phyloP scores from a whole-genome alignment of 2,888 invertebrate genomes.

The Empis stercorea region DNA sequence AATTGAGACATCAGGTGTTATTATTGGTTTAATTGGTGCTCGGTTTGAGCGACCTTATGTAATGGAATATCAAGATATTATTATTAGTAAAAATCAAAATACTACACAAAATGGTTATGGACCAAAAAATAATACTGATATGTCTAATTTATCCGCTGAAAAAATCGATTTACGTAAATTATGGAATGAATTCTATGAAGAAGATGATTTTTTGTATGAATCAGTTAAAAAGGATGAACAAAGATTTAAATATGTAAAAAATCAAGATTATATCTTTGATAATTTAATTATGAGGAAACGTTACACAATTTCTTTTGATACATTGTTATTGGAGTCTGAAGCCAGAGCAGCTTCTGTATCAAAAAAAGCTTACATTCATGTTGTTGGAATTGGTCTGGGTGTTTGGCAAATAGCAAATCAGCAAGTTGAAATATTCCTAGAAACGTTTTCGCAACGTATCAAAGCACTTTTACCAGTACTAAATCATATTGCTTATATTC shows the following conservation, averaged over 20 bases:
- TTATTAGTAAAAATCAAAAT: slow-evolving; percentile 40
- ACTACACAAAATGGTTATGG: slow-evolving; percentile 39
- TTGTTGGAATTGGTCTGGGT: slow-evolving; percentile 55
- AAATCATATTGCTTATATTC: slow-evolving; percentile 45
- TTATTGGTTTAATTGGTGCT: slow-evolving; percentile 38
- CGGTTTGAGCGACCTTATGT: slow-evolving; percentile 36
- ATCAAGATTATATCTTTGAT: slow-evolving; percentile 23
- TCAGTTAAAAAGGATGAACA: slow-evolving; percentile 15
- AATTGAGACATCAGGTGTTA: slow-evolving; percentile 39
- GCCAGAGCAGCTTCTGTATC: slow-evolving; percentile 39
- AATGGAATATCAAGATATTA: slow-evolving; percentile 43
- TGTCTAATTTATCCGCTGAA: slow-evolving; percentile 4
- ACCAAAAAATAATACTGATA: slow-evolving; percentile 2
- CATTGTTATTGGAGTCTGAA: slow-evolving; percentile 49
- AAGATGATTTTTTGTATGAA: slow-evolving; percentile 14
- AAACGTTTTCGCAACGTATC: slow-evolving; percentile 49
- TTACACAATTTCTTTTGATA: slow-evolving; percentile 45
- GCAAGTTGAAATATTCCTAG: slow-evolving; percentile 48
- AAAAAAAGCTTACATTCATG: slow-evolving; percentile 47
- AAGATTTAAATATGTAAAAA: slow-evolving; percentile 20
- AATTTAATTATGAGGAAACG: slow-evolving; percentile 34
- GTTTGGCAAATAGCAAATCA: slow-evolving; percentile 50
- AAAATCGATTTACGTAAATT: slow-evolving; percentile 9
- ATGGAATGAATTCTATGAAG: slow-evolving; percentile 24
- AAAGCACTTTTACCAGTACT: slow-evolving; percentile 38